These are phyloP conservation scores for Sinodicranocentrus sp. DNA, from an alignment of 2,888 invertebrate genomes.

Conservation along the genomic window DNA sequence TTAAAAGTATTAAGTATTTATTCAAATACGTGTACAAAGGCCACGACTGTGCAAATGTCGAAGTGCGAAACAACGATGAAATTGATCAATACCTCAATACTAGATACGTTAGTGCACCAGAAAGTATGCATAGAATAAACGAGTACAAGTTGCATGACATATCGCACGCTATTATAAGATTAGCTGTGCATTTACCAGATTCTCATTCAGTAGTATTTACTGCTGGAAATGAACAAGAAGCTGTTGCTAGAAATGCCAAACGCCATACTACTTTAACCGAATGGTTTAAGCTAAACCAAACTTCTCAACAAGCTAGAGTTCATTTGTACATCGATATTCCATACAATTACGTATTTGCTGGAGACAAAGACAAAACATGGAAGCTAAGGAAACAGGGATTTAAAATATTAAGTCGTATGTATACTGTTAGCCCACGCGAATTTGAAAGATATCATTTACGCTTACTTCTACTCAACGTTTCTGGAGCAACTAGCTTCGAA, in stretches of 20 bases:
- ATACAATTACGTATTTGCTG: slow-evolving; percentile 53
- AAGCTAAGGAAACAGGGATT: slow-evolving; percentile 58
- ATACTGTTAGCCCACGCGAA: slow-evolving; percentile 76
- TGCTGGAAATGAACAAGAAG: slow-evolving; percentile 66
- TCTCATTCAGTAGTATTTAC: slow-evolving; percentile 72
- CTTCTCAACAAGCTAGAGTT: slow-evolving; percentile 53
- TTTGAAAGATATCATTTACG: slow-evolving; percentile 77
- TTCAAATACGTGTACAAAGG: slow-evolving; percentile 76
- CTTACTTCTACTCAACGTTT: slow-evolving; percentile 76
- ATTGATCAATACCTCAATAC: slow-evolving; percentile 77
- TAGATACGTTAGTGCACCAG: slow-evolving; percentile 77
- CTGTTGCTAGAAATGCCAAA: slow-evolving; percentile 23
- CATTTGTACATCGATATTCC: slow-evolving; percentile 74
- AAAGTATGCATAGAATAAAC: slow-evolving; percentile 77
- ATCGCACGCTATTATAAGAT: slow-evolving; percentile 77
- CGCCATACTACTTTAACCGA: slow-evolving; percentile 73
- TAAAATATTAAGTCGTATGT: slow-evolving; percentile 74
- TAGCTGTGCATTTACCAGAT: slow-evolving; percentile 78
- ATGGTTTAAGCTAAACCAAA: slow-evolving; percentile 75
- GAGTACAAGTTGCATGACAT: slow-evolving; percentile 77
- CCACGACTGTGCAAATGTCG: slow-evolving; percentile 60
- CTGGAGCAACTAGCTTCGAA: slow-evolving; percentile 75
- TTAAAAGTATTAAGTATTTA: slow-evolving; percentile 72
- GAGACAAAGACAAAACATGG: slow-evolving; percentile 34
- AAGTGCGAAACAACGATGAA: slow-evolving; percentile 75